A percentile compares a stretch with the other conserved stretches of the same genome.
phyloP scores from a whole-genome alignment of 2,113 vertebrate genomes.

The Nestor notabilis region DNA sequence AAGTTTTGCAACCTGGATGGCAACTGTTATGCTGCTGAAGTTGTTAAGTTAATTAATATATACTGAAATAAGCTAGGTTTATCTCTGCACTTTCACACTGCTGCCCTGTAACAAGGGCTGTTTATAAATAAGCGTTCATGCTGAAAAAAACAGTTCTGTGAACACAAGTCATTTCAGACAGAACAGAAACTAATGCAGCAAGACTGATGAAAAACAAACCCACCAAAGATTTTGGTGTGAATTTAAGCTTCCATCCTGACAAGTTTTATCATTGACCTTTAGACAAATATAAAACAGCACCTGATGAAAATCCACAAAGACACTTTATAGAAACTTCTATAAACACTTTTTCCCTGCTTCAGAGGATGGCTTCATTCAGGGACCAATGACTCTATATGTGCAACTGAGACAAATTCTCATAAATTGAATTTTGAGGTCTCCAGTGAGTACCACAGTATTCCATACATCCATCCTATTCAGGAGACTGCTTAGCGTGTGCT shows the following conservation, averaged over 20 bases:
- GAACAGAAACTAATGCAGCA: not conserved
- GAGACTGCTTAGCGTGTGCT: not conserved
- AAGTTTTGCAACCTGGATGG: not conserved
- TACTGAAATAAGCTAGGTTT: slow-evolving; percentile 34
- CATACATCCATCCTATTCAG: not conserved
- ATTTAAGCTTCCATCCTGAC: not conserved
- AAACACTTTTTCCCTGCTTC: not conserved
- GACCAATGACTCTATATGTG: not conserved
- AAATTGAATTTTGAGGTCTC: not conserved
- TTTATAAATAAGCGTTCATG: slow-evolving; percentile 17
- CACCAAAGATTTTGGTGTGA: not conserved
- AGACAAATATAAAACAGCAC: not conserved
- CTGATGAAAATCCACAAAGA: not conserved
- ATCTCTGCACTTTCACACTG: not conserved
- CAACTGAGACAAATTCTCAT: not conserved
- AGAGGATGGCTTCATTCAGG: not conserved
- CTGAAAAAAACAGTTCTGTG: not conserved
- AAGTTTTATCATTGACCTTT: not conserved
- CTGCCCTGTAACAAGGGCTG: not conserved
- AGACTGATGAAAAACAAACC: not conserved
- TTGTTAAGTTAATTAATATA: slow-evolving; percentile 60
- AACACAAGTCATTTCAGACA: not conserved
- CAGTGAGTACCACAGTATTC: not conserved
- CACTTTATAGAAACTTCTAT: not conserved
- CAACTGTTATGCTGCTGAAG: slow-evolving; percentile 28